Evolutionary conservation across 2,888 invertebrate species (phyloP).

Genomic region (Steromphala cineraria): DNA sequence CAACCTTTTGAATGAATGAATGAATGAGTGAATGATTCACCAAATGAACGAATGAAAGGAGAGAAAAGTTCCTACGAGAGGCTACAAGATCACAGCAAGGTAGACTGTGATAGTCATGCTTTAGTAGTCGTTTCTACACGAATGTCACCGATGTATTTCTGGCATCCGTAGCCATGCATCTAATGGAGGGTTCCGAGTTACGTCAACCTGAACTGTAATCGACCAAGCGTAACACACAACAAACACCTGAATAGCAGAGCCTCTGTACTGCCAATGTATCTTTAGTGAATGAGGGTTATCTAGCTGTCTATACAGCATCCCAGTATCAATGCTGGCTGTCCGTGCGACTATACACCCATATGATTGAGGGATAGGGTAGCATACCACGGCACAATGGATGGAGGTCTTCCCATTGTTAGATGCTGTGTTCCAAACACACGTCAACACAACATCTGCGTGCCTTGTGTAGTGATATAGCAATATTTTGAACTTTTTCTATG

Average conservation of each 20-base stretch:
- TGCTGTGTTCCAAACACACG: not conserved
- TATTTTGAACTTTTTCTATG: no score
- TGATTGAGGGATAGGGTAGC: no score
- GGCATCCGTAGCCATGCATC: not conserved
- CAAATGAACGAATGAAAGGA: not conserved
- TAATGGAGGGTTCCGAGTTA: not conserved
- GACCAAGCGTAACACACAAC: not conserved
- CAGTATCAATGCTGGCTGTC: no score
- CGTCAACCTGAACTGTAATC: not conserved
- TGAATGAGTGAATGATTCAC: not conserved
- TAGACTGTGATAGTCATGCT: not conserved
- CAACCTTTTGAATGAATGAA: not conserved
- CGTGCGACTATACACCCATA: no score
- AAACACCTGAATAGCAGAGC: not conserved
- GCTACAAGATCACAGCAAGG: not conserved
- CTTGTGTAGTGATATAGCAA: not conserved
- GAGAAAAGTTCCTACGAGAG: not conserved
- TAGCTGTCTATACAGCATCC: no score
- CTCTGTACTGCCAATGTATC: not conserved
- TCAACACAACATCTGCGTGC: not conserved
- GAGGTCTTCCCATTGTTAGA: not conserved
- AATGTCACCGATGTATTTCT: not conserved
- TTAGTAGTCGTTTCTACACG: not conserved
- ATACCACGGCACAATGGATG: not conserved
- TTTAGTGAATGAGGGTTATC: no score